A percentile compares a stretch with the other conserved stretches of the same genome.
Evolutionary conservation across 2,888 invertebrate species (phyloP).

Genomic region (Caenorhabditis uteleia): DNA sequence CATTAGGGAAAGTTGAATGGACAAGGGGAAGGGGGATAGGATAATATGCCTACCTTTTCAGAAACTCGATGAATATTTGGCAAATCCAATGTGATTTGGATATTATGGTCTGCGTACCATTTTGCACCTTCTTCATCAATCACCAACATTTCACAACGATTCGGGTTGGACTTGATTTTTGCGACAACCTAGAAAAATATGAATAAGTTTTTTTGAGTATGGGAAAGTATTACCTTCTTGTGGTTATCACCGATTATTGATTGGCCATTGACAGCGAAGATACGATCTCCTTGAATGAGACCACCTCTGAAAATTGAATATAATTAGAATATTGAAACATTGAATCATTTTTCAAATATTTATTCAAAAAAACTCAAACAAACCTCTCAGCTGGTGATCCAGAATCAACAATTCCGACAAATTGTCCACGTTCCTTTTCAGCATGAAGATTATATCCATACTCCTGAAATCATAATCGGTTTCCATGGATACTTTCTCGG

Average conservation of each 20-base stretch:
- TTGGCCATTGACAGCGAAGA: slow-evolving; percentile 68
- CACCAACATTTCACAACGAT: slow-evolving; percentile 84
- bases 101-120: slow-evolving; percentile 73
- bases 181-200: slow-evolving; percentile 65
- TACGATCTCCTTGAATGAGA: slow-evolving; percentile 62
- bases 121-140: slow-evolving; percentile 80
- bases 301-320: slow-evolving; percentile 50
- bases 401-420: slow-evolving; percentile 63
- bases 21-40: neutral
- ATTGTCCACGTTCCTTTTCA: slow-evolving; percentile 62
- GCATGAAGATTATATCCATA: slow-evolving; percentile 69
- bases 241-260: slow-evolving; percentile 61
- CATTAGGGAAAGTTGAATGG: neutral
- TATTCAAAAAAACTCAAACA: neutral
- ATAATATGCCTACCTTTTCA: slow-evolving; percentile 19
- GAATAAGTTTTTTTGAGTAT: neutral
- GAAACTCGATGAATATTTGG: slow-evolving; percentile 41
- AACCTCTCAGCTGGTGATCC: slow-evolving; percentile 43
- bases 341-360: too few relatives aligned
- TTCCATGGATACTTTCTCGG: neutral
- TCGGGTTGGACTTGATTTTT: slow-evolving; percentile 62
- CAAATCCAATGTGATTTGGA: slow-evolving; percentile 51
- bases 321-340: slow-evolving; percentile 5
- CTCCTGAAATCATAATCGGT: slow-evolving; percentile 51
- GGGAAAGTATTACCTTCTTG: slow-evolving; percentile 52